Evolutionary conservation across 2,888 invertebrate species (phyloP).

Genomic region (Cyaniris semiargus): DNA sequence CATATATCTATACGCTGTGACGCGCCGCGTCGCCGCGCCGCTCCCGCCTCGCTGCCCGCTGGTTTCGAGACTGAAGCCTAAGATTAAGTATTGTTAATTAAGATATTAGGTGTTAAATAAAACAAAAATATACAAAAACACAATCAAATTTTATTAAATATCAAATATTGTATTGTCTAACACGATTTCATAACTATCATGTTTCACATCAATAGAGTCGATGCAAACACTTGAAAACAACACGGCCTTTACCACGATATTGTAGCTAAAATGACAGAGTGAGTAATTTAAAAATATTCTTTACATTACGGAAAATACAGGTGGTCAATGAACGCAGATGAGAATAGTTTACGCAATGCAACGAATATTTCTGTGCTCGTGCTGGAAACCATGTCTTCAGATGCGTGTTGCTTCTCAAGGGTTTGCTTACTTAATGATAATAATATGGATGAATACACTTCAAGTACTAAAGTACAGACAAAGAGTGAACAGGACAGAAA

Average conservation of each 20-base stretch:
- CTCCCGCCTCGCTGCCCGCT: no score
- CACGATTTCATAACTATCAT: conserved; percentile 80
- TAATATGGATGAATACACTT: conserved; percentile 45
- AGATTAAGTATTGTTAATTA: no score
- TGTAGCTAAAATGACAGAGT: neutral
- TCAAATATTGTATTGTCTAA: conserved; percentile 81
- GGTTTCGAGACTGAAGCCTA: no score
- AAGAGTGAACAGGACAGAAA: conserved; percentile 46
- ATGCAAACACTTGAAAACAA: neutral
- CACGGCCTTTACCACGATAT: neutral
- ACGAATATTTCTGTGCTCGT: conserved; percentile 34
- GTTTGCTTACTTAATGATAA: conserved; percentile 16
- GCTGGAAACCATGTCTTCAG: conserved; percentile 37
- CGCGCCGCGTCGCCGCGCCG: no score
- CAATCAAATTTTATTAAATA: conserved; percentile 81
- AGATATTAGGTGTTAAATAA: conserved; percentile 47
- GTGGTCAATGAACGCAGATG: neutral
- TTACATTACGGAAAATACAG: neutral
- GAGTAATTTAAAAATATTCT: neutral
- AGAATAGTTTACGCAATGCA: neutral
- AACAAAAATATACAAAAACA: conserved; percentile 67
- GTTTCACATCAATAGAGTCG: conserved; percentile 76
- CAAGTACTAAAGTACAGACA: conserved; percentile 58
- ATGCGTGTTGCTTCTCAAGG: conserved; percentile 49
- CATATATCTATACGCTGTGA: no score